Percentiles rank a stretch among this genome's conserved stretches.
Evolutionary conservation across 2,797 vertebrate species (phyloP).

Genomic region (Muraenolepis orangiensis): DNA sequence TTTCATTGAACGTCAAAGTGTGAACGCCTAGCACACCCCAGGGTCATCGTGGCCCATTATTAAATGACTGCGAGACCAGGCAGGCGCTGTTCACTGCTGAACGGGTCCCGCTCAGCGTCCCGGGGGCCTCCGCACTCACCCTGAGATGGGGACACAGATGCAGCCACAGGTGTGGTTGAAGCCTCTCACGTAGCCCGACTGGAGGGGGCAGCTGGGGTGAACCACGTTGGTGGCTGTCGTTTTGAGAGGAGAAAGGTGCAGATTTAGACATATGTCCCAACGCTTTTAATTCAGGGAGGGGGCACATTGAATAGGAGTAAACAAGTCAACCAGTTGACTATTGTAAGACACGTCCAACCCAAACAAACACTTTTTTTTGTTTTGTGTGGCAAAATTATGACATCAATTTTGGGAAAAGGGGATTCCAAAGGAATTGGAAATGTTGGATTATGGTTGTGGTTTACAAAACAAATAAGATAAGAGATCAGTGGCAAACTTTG

Average conservation of each 20-base stretch:
- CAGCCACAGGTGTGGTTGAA: conserved; percentile 92
- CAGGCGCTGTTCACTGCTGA: not conserved
- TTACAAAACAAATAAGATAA: too few relatives aligned
- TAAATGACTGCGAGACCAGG: not conserved
- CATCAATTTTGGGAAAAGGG: not conserved
- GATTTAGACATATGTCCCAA: not conserved
- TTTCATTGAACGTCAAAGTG: not conserved
- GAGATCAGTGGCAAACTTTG: not conserved
- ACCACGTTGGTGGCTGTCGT: conserved; percentile 82
- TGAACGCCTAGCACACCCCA: not conserved
- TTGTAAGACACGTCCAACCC: not conserved
- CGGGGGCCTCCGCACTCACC: conserved; percentile 72
- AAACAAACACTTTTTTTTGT: not conserved
- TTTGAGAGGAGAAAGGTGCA: conserved; percentile 2
- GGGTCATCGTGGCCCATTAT: not conserved
- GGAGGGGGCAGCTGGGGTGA: conserved; percentile 79
- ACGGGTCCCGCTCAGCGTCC: not conserved
- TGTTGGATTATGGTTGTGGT: not conserved
- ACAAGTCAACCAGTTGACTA: not conserved
- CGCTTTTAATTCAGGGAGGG: not conserved
- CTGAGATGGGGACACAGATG: conserved; percentile 83
- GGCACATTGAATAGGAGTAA: not conserved
- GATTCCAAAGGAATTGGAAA: not conserved
- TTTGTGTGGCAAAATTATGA: not conserved
- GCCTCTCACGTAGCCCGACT: conserved; percentile 82